These are phyloP conservation scores for Limnephilus auricula DNA, from an alignment of 2,888 invertebrate species.

Conservation along the genomic window DNA sequence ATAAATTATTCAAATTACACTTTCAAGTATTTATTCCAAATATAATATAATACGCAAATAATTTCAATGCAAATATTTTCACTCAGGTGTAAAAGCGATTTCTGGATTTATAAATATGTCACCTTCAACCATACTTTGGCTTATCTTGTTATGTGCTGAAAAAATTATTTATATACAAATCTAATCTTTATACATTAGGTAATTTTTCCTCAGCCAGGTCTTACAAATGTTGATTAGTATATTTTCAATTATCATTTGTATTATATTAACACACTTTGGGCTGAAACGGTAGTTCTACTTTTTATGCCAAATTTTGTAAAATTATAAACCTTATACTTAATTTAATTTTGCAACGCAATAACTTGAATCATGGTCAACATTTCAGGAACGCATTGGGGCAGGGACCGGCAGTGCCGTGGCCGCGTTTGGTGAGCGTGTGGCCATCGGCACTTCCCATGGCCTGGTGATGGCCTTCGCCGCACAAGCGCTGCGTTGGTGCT, in stretches of 20 bases:
- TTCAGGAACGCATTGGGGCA: conserved; percentile 91
- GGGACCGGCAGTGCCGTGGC: conserved; percentile 92
- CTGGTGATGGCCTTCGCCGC: conserved; percentile 92
- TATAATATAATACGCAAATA: too few species aligned
- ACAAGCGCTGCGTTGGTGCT: conserved; percentile 94
- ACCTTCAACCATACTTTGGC: background rate
- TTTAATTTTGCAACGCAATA: background rate
- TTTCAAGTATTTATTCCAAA: background rate
- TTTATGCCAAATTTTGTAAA: too few species aligned
- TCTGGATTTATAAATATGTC: too few species aligned
- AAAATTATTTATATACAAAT: background rate
- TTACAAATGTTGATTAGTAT: background rate
- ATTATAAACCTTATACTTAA: too few species aligned
- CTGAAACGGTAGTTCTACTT: too few species aligned
- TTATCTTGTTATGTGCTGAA: background rate
- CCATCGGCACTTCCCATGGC: conserved; percentile 97
- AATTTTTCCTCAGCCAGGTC: background rate
- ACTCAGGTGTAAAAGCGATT: background rate
- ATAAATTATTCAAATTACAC: background rate
- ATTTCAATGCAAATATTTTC: too few species aligned
- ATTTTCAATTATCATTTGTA: background rate
- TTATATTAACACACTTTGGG: too few species aligned
- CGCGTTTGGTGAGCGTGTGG: conserved; percentile 86
- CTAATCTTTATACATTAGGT: background rate
- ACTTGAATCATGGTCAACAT: background rate